These are phyloP conservation scores for Mohoua ochrocephala DNA, from an alignment of 2,113 vertebrate species.

Conservation along the genomic window DNA sequence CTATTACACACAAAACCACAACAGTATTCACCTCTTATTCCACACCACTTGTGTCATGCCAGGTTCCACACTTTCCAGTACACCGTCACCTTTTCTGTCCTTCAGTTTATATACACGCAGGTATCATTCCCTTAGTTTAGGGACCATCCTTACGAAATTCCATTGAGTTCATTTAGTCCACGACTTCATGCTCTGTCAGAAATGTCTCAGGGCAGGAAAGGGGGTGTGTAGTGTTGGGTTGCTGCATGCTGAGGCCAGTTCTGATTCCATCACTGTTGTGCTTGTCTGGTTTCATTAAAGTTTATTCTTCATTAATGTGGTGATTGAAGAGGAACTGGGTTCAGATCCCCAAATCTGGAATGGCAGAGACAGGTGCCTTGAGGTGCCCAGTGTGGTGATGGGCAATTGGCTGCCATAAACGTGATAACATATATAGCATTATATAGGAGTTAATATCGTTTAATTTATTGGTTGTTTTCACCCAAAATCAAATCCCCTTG, in stretches of 20 bases:
- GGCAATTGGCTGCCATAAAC: not conserved
- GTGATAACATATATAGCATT: too few species aligned
- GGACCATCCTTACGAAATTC: not conserved
- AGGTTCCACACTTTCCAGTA: not conserved
- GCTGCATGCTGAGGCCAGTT: not conserved
- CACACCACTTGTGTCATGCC: too few species aligned
- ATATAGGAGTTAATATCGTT: not conserved
- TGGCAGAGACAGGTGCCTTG: not conserved
- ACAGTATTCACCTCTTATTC: not conserved
- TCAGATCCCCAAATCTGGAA: not conserved
- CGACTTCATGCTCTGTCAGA: not conserved
- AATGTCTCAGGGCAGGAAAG: not conserved
- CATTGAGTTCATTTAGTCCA: not conserved
- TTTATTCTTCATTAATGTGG: not conserved
- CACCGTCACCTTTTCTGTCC: not conserved
- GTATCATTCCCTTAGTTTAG: not conserved
- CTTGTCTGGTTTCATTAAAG: not conserved
- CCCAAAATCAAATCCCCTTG: not conserved
- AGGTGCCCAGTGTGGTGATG: not conserved
- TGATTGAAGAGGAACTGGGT: not conserved
- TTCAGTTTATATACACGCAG: not conserved
- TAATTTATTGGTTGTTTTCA: not conserved
- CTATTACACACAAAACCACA: not conserved
- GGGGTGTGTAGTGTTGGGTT: not conserved
- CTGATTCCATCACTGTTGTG: not conserved